These are phyloP conservation scores for Galago senegalensis DNA, from an alignment of 2,797 vertebrate genomes.

Conservation along the genomic window DNA sequence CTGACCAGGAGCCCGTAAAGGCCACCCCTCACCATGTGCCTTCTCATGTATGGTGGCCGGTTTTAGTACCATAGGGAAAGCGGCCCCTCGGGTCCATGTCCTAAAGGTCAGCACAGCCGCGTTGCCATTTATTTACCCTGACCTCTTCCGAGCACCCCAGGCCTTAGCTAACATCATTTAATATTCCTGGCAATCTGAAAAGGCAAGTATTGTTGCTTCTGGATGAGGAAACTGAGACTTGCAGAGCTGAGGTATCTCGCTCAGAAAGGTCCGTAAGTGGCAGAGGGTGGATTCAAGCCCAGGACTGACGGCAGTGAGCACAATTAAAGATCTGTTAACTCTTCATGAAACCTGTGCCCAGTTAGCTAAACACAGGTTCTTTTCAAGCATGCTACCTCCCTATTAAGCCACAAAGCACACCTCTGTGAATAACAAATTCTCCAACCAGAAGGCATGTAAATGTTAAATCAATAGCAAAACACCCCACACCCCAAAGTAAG, in stretches of 20 bases:
- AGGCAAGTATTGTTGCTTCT: background rate
- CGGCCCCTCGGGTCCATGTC: background rate
- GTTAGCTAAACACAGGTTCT: background rate
- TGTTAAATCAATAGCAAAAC: background rate
- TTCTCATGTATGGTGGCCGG: fast-evolving
- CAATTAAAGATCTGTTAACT: background rate
- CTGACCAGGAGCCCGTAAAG: fast-evolving
- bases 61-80: background rate
- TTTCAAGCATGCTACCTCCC: background rate
- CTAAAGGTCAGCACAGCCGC: background rate
- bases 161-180: background rate
- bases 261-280: background rate
- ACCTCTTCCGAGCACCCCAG: background rate
- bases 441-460: background rate
- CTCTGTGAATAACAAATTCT: slow-evolving; percentile 5
- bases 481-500: background rate
- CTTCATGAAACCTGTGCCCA: background rate
- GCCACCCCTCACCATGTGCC: fast-evolving
- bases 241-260: background rate
- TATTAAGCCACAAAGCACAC: background rate
- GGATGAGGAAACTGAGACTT: background rate
- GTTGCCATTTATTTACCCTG: background rate
- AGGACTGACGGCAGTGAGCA: background rate
- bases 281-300: background rate
- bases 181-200: background rate